Percentiles rank a stretch among this genome's conserved stretches.
Conservation (phyloP, 2,888 invertebrate species). For the Troides helena region DNA sequence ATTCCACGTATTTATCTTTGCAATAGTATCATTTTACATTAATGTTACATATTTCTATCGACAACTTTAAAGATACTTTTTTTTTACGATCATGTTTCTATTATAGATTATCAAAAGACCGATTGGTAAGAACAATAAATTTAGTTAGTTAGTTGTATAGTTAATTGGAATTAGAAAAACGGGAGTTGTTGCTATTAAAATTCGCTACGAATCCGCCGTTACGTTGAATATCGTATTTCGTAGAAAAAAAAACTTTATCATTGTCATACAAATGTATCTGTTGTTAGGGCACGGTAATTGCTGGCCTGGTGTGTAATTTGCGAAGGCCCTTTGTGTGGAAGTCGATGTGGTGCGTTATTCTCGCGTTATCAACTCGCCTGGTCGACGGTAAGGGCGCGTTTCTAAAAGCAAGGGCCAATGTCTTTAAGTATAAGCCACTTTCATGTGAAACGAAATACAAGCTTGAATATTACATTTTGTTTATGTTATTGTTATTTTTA, state of each 20-base stretch:
- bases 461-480: conserved; percentile 13
- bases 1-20: conserved; percentile 7
- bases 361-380: conserved; percentile 45
- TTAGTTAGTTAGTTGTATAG: not conserved
- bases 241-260: conserved; percentile 57
- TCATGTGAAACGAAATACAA: conserved; percentile 29
- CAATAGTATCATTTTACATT: conserved; percentile 9
- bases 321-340: conserved; percentile 57
- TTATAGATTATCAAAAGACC: too few relatives aligned
- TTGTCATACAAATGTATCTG: conserved; percentile 80
- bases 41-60: not conserved
- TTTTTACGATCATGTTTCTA: too few relatives aligned
- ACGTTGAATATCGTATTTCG: conserved; percentile 62
- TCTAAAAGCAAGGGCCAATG: conserved; percentile 28
- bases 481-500: conserved; percentile 8
- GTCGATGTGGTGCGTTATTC: conserved; percentile 55
- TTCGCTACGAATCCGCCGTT: conserved; percentile 30
- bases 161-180: not conserved
- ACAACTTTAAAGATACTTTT: too few relatives aligned
- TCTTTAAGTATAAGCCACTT: conserved; percentile 30
- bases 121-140: too few relatives aligned
- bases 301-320: conserved; percentile 70
- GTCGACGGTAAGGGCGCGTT: conserved; percentile 42
- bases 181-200: conserved; percentile 14
- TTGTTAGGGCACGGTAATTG: conserved; percentile 71